Evolutionary conservation across 2,113 vertebrate species (phyloP).

Genomic region (Ophiodon elongatus): DNA sequence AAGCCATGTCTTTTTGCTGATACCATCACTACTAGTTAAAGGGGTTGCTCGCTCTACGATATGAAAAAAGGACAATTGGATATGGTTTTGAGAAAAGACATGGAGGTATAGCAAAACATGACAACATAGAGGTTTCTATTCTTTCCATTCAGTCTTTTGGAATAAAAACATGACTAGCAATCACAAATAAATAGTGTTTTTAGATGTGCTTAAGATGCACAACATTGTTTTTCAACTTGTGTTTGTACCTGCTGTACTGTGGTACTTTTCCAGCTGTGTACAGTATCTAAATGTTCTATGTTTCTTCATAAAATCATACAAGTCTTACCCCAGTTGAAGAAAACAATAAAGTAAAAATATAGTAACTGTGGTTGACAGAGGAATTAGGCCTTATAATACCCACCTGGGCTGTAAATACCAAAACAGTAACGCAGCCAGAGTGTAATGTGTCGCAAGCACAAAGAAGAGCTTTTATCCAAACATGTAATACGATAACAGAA

Average conservation of each 20-base stretch:
- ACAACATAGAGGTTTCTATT: neutral
- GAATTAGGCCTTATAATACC: constrained; percentile 37
- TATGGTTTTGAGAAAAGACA: neutral
- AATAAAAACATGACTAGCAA: neutral
- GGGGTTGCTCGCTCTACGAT: neutral
- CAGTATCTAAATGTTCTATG: constrained; percentile 15
- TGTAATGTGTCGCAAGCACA: constrained; percentile 32
- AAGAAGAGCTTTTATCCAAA: constrained; percentile 49
- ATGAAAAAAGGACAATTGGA: constrained; percentile 1
- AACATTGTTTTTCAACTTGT: neutral
- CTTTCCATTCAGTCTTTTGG: neutral
- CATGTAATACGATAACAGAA: constrained; percentile 46
- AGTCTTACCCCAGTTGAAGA: constrained; percentile 8
- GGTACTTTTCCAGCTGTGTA: constrained; percentile 22
- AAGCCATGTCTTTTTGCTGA: neutral
- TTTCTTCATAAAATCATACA: constrained; percentile 43
- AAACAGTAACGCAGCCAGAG: constrained; percentile 39
- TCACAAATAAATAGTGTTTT: neutral
- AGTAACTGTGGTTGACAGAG: constrained; percentile 29
- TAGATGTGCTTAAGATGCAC: neutral
- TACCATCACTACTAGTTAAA: neutral
- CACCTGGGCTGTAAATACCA: constrained; percentile 61
- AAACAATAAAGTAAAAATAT: neutral
- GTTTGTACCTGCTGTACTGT: neutral
- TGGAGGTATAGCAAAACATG: neutral